Conservation (phyloP, 2,113 vertebrate species). For the Oryzias celebensis region DNA sequence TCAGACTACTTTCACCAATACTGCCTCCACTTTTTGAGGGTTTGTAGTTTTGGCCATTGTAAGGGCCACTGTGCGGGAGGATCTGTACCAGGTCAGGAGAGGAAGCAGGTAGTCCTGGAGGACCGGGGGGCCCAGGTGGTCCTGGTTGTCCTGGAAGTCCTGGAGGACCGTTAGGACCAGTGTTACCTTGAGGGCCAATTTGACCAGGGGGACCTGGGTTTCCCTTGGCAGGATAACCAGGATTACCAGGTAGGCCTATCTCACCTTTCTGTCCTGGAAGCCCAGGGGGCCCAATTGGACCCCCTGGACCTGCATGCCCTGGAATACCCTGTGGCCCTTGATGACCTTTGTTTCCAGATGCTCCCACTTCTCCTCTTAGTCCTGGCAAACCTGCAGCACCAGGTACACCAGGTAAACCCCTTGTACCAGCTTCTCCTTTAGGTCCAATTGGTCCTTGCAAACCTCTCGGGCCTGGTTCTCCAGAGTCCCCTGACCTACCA, state of each 20-base stretch:
- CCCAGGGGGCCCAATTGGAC: constrained; percentile 76
- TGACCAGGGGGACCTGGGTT: constrained; percentile 83
- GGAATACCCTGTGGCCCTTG: constrained; percentile 77
- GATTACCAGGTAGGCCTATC: constrained; percentile 69
- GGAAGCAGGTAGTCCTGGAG: constrained; percentile 74
- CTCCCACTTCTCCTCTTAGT: constrained; percentile 76
- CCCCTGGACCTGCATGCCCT: constrained; percentile 73
- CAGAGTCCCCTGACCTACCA: constrained; percentile 84
- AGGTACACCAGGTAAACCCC: constrained; percentile 84
- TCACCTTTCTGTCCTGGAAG: constrained; percentile 73
- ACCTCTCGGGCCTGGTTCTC: constrained; percentile 85
- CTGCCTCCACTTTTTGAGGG: constrained; percentile 79
- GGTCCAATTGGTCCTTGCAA: constrained; percentile 87
- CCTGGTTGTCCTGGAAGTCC: constrained; percentile 73
- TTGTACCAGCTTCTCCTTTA: constrained; percentile 86
- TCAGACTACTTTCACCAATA: constrained; percentile 59
- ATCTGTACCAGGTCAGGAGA: constrained; percentile 82
- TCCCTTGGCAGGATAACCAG: constrained; percentile 86
- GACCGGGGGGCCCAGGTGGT: constrained; percentile 71
- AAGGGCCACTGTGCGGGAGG: constrained; percentile 81
- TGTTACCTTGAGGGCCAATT: constrained; percentile 80
- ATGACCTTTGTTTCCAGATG: constrained; percentile 62
- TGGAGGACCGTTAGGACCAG: constrained; percentile 65
- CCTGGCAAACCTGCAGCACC: constrained; percentile 83
- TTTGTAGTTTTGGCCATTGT: constrained; percentile 76